phyloP scores from a whole-genome alignment of 2,888 invertebrate species.

The Timandra comae region DNA sequence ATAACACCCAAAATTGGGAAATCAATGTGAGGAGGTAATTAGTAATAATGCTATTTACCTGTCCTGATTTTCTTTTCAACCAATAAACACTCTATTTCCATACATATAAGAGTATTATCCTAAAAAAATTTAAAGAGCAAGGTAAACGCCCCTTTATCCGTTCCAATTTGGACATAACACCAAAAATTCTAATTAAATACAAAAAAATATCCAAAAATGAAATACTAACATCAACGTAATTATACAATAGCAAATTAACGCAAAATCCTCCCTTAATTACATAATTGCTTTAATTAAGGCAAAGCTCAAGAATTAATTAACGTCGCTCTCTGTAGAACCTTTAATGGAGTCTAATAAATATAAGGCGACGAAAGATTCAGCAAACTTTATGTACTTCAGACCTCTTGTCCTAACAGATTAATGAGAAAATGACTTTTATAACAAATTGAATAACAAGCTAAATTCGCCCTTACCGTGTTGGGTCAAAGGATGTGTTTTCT shows the following conservation, averaged over 20 bases:
- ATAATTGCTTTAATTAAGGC: constrained; percentile 38
- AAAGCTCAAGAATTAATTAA: constrained; percentile 33
- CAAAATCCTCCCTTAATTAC: constrained; percentile 37
- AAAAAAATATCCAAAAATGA: constrained; percentile 5
- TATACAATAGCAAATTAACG: constrained; percentile 22
- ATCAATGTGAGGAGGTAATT: too few species aligned
- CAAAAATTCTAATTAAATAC: too few species aligned
- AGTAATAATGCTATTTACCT: too few species aligned
- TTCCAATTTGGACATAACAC: too few species aligned
- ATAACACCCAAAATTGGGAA: too few species aligned
- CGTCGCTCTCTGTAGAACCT: constrained; percentile 22
- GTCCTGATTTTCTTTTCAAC: constrained; percentile 3
- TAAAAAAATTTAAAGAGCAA: too few species aligned
- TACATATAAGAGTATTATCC: too few species aligned
- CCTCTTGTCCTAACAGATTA: constrained; percentile 9
- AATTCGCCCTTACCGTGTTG: constrained; percentile 3
- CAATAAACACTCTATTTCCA: too few species aligned
- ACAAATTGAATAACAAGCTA: background rate
- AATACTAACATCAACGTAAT: constrained; percentile 4
- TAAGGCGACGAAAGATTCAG: constrained; percentile 42
- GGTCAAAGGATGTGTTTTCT: constrained; percentile 11
- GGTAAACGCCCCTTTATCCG: too few species aligned
- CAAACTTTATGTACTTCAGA: constrained; percentile 26
- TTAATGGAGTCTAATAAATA: constrained; percentile 32
- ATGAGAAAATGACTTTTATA: constrained; percentile 4